Base-by-base conservation (phyloP, 2,888 invertebrate species). In the Notodonta ziczac region DNA sequence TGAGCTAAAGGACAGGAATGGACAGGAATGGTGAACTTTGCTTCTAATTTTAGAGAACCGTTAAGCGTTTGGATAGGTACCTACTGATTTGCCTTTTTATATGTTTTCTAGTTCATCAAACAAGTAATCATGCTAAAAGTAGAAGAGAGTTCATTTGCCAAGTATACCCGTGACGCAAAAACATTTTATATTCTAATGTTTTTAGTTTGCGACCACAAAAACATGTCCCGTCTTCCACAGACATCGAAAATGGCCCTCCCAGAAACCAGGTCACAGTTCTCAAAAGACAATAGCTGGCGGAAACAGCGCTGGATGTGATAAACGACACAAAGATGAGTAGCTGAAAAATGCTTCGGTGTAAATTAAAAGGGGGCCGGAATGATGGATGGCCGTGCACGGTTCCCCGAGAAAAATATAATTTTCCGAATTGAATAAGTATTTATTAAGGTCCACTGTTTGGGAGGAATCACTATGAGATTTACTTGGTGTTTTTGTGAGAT, bases 321-420 rank as follows among this genome's bases (percentile, higher is more conserved):
- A 89, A 90, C 84, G 88, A 86, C 82, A 77, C 74, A 62, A 76
- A 76, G 85, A 86, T 89, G 90, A 89, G 88, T 85, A 77, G 84
- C 81, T 84, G 83, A 78, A 86, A 85, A 85, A 85, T 81, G 75
- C 75, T 75, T 66, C 71, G 67, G 78, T 85, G 86, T 86, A 86
- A 89, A 89, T 89, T 89, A 87, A 86, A 86, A 83, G 82, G 74
- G 72, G 76, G 68, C 72, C 59, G 61, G 61, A 72, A 81, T 88
- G 88, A 89, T 89, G 83, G 85, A 89, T 86, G 81, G 74, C 70
- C 80, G 65, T 60, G 67, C 69, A 67, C 70, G 72, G 72, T 69
- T 66, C 73, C 74, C 61, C 58, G 61, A 74, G 70, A 76, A 80
- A 77, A 81, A 83, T 81, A 81, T 79, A 76, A 82, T 74, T 77